Evolutionary conservation across 2,797 vertebrate species (phyloP).

Genomic region (Amblyraja radiata): DNA sequence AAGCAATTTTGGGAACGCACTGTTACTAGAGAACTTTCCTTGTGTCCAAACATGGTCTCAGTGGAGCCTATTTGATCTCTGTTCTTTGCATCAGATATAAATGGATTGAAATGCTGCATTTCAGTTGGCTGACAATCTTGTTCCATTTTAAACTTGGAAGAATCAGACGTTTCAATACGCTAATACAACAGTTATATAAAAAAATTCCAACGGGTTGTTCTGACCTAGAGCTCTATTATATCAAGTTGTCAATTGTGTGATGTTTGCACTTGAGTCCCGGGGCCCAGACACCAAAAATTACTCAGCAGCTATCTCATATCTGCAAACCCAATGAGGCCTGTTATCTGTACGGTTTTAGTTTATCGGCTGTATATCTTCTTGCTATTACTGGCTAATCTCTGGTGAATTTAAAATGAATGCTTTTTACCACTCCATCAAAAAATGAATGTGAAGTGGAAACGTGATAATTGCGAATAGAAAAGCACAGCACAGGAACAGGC

Average conservation of each 20-base stretch:
- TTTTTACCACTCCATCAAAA: not conserved
- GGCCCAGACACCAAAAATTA: not conserved
- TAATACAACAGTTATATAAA: slow-evolving; percentile 28
- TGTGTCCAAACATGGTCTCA: slow-evolving; percentile 3
- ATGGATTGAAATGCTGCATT: not conserved
- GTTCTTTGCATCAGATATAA: not conserved
- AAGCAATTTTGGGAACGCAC: not conserved
- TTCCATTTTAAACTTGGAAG: slow-evolving; percentile 1
- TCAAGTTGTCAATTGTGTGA: not conserved
- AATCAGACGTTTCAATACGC: slow-evolving; percentile 6
- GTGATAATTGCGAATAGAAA: not conserved
- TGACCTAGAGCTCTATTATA: slow-evolving; percentile 1
- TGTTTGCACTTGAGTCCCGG: not conserved
- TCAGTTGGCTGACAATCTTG: slow-evolving; percentile 2
- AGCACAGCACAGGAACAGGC: too few relatives aligned
- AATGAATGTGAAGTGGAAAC: not conserved
- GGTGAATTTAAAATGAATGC: not conserved
- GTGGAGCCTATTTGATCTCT: not conserved
- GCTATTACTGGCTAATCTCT: not conserved
- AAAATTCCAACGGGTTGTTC: not conserved
- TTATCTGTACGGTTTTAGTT: not conserved
- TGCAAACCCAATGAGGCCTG: not conserved
- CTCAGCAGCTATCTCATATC: not conserved
- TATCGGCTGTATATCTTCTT: not conserved
- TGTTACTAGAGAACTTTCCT: not conserved